A percentile compares a stretch with the other conserved stretches of the same genome.
These are phyloP conservation scores for Lucifuga dentata DNA, from an alignment of 2,113 vertebrate species.

Conservation along the genomic window DNA sequence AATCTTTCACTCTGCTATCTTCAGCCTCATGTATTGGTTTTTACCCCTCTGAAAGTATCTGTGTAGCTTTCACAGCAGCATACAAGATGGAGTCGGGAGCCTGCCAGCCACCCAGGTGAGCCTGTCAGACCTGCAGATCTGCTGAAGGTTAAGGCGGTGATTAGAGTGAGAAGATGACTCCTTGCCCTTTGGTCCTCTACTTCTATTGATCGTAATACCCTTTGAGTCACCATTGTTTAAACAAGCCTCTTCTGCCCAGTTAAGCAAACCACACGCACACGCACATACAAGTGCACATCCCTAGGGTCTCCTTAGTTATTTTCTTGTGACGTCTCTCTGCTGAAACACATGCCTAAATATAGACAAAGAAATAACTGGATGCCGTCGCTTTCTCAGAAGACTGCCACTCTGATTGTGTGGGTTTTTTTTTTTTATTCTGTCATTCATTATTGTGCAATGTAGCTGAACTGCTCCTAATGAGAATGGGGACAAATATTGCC, in stretches of 20 bases:
- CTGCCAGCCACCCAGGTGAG: conserved; percentile 46
- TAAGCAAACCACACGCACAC: conserved; percentile 13
- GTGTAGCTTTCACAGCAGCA: conserved; percentile 1
- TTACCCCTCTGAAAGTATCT: neutral
- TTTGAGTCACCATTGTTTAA: conserved; percentile 67
- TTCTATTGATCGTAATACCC: conserved; percentile 66
- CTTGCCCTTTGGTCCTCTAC: conserved; percentile 68
- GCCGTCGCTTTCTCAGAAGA: conserved; percentile 25
- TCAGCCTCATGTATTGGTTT: neutral
- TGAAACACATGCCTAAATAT: conserved; percentile 32
- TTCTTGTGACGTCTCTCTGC: conserved; percentile 21
- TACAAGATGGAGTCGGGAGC: conserved; percentile 33
- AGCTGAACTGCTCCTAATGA: conserved; percentile 54
- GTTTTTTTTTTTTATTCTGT: conserved; percentile 33
- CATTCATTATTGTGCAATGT: conserved; percentile 39
- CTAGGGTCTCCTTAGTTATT: conserved; percentile 51
- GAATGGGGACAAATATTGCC: conserved; percentile 56
- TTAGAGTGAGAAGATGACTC: conserved; percentile 64
- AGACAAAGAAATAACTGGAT: conserved; percentile 45
- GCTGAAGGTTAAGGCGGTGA: conserved; percentile 75
- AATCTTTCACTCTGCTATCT: neutral
- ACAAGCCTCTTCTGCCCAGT: conserved; percentile 30
- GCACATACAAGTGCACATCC: conserved; percentile 21
- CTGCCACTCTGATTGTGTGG: conserved; percentile 58
- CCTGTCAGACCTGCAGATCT: conserved; percentile 49